These are phyloP conservation scores for Agriopis leucophaearia DNA, from an alignment of 2,888 invertebrate species.

Conservation along the genomic window DNA sequence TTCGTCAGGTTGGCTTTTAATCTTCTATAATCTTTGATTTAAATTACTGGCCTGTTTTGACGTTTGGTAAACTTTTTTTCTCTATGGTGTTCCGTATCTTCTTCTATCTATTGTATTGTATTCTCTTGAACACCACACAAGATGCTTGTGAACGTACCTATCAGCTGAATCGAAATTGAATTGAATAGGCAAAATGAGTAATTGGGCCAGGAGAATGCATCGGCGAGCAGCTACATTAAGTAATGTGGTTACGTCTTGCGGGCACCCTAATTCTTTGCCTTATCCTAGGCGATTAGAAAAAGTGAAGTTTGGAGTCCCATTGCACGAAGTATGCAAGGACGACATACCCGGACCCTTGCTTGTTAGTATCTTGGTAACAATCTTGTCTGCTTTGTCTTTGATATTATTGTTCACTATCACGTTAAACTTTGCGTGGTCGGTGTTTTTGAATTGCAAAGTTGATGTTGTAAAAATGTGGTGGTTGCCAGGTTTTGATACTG, in stretches of 20 bases:
- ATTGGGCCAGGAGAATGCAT: constrained; percentile 97
- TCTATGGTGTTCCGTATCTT: too few species aligned
- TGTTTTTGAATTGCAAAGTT: background rate
- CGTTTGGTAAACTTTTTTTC: too few species aligned
- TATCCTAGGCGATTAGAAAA: constrained; percentile 95
- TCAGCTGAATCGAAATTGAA: constrained; percentile 43
- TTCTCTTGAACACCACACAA: constrained; percentile 32
- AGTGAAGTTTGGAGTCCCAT: constrained; percentile 97
- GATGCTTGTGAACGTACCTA: constrained; percentile 47
- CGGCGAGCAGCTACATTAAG: constrained; percentile 95
- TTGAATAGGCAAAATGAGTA: constrained; percentile 89
- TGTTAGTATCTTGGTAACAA: constrained; percentile 84
- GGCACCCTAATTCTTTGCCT: constrained; percentile 92
- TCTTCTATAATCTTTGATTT: too few species aligned
- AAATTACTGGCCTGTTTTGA: too few species aligned
- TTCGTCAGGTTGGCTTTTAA: too few species aligned
- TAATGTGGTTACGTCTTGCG: constrained; percentile 96
- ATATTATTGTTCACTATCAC: background rate
- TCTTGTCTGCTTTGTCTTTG: constrained; percentile 8
- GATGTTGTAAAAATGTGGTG: constrained; percentile 19
- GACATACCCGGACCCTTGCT: constrained; percentile 97
- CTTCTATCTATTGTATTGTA: too few species aligned
- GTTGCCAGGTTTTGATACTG: constrained; percentile 92
- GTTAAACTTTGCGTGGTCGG: background rate
- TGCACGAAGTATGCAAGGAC: constrained; percentile 97